A percentile compares a stretch with the other conserved stretches of the same genome.
Evolutionary conservation across 2,797 vertebrate genomes (phyloP).

Genomic region (Ctenosaura bakeri): DNA sequence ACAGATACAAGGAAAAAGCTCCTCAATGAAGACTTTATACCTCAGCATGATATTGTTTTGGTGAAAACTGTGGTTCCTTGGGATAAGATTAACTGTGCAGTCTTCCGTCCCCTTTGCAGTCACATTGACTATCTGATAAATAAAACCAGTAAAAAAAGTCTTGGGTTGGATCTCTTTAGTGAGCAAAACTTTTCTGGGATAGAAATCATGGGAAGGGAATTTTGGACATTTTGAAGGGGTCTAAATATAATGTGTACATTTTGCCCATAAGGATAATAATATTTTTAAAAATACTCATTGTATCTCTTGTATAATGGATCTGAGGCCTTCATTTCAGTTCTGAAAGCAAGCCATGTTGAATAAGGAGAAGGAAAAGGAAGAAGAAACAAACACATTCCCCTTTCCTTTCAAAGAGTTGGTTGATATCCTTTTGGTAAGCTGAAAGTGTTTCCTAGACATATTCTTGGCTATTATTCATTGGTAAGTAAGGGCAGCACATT

Average conservation of each 20-base stretch:
- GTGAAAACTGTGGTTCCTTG: too few species aligned
- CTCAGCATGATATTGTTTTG: background rate
- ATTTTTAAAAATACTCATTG: conserved; percentile 2
- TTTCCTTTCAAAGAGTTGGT: background rate
- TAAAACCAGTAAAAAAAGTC: too few species aligned
- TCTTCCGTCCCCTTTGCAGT: too few species aligned
- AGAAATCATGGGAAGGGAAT: background rate
- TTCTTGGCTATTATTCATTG: background rate
- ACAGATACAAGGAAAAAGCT: background rate
- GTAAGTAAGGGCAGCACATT: conserved; percentile 34
- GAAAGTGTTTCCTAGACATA: conserved; percentile 36
- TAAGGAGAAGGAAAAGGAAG: background rate
- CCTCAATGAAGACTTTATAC: background rate
- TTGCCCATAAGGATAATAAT: background rate
- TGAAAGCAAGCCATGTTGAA: conserved; percentile 20
- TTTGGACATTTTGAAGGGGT: background rate
- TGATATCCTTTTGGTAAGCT: conserved; percentile 49
- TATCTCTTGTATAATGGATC: background rate
- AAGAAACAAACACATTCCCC: conserved; percentile 34
- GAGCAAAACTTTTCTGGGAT: too few species aligned
- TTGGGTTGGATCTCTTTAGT: too few species aligned
- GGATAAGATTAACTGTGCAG: too few species aligned
- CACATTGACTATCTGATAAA: too few species aligned
- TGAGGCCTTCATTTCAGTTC: background rate
- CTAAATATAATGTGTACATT: background rate